Base-by-base conservation (phyloP, 2,797 vertebrate species). In the Enteromius mattozi region DNA sequence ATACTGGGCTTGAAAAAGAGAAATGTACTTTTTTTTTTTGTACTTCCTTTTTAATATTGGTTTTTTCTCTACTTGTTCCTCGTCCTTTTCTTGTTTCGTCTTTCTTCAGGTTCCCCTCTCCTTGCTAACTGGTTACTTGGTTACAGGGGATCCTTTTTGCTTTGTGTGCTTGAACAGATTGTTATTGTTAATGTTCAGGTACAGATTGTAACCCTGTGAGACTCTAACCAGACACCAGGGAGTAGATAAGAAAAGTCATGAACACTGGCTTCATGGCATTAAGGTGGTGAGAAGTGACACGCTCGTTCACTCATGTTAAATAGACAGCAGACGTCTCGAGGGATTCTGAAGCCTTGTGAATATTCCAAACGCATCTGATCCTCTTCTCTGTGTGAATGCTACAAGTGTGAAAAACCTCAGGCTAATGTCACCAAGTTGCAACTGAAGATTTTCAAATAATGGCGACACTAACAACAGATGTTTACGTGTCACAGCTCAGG, bases 61-160 rank as follows among this genome's bases (percentile, higher is more conserved):
- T 37, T 71, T 70, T 59, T 16, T 66, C 3, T 4, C n/a, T 35
- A 12, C 16, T 59, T 69, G 24, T 66, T 49, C 40, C 56, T 27
- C 12, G 35, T 42, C 2, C 7, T 59, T 47, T 33, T 42, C 45
- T 54, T 82, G 21, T 68, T 4, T 68, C 27, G 13, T 82, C 24
- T 70, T 6, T 69, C 33, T 79, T 24, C 6, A 40, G 61, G 45
- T 90, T 88, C 80, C 85, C 47, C 33, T 86, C 85, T 86, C 91
- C 92, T 84, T 94, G 88, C 93, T 88, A 86, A 92, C 93, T 17
- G 90, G 74, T 81, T 90, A 93, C 92, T 92, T 94, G 92, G 93
- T 88, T 90, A 94, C 93, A 61, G 63, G 9, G 35, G 63, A 74
- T 56, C n/a, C 82, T 90, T 87, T 92, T 93, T 91, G 88, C 89